Base-by-base conservation (phyloP, 2,888 invertebrate genomes). In the Plagodis dolabraria region DNA sequence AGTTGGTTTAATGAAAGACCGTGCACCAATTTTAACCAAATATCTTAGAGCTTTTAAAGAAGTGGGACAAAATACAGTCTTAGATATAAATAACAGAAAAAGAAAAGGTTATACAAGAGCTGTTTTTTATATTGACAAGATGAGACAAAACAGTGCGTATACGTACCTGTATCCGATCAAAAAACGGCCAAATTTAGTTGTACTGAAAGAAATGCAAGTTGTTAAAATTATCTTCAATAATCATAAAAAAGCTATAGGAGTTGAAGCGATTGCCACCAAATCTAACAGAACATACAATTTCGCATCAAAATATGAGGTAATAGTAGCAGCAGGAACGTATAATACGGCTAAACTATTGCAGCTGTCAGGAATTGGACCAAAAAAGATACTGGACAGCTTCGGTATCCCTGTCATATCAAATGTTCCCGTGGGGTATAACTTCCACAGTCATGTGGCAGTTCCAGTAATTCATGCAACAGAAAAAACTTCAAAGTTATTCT, bases 141-240 rank as follows among this genome's bases (percentile, higher is more conserved):
- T 75, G 35, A 75, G 92, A 38, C 87, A 86, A 63, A 92, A 89
- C 62, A 87, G 91, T 0, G 87, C 92, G 0, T 85, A 85, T 51
- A 85, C 90, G 47, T 95, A 87, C 64, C 71, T 94, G 0, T 67
- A 79, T 0, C 74, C 71, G 0, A 52, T 71, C 0, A 79, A 70
- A 60, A 63, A 75, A 0, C 69, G 82, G 22, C 22, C 62, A 0
- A 88, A 88, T 63, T 70, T 87, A 12, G 65, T 79, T 12, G 68
- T 88, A 2, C 67, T 83, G 8, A 93, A 93, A 44, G 73, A 92
- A 63, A 86, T 92, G 0, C 74, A 85, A 33, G 94, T 87, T 0
- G 89, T 81, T 0, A 83, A 85, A 63, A 74, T 94, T 11, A 60
- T 93, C 9, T 89, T 94, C 44, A 88, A 94, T 67, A 75, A 76